phyloP scores from a whole-genome alignment of 2,888 invertebrate genomes.

The Hydrotaea cyrtoneurina region DNA sequence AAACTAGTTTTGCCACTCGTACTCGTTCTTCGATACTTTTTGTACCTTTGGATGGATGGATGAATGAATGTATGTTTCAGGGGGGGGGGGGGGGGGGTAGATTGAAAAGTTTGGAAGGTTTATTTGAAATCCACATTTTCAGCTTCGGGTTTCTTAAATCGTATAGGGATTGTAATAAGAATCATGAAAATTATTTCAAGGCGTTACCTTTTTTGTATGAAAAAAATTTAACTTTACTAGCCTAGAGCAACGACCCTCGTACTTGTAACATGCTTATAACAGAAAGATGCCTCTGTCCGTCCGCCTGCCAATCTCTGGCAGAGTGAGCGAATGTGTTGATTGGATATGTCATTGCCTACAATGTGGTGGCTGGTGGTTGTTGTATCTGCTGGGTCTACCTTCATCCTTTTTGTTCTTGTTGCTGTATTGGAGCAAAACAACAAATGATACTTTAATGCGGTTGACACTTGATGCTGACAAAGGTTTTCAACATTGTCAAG shows the following conservation, averaged over 20 bases:
- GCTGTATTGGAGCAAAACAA: conserved; percentile 3
- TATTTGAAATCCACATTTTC: too few species aligned
- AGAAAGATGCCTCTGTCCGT: not conserved
- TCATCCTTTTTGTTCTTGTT: conserved; percentile 12
- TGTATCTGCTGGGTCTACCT: conserved; percentile 24
- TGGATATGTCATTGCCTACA: not conserved
- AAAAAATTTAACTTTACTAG: too few species aligned
- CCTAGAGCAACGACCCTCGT: too few species aligned
- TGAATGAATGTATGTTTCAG: not conserved
- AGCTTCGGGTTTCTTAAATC: too few species aligned
- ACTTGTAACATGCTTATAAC: not conserved
- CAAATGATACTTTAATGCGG: conserved; percentile 48
- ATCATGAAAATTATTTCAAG: too few species aligned
- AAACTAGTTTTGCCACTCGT: not conserved
- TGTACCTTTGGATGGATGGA: not conserved
- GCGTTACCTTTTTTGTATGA: too few species aligned
- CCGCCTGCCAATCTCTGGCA: not conserved
- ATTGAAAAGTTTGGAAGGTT: not conserved
- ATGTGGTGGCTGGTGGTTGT: conserved; percentile 9
- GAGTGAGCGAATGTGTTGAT: conserved; percentile 1
- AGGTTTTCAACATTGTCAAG: conserved; percentile 45
- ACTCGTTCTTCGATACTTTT: not conserved
- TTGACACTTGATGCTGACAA: conserved; percentile 59
- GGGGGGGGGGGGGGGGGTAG: not conserved
- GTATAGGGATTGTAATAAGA: too few species aligned